Evolutionary conservation across 2,888 invertebrate species (phyloP).

Genomic region (Osedax frankpressi): DNA sequence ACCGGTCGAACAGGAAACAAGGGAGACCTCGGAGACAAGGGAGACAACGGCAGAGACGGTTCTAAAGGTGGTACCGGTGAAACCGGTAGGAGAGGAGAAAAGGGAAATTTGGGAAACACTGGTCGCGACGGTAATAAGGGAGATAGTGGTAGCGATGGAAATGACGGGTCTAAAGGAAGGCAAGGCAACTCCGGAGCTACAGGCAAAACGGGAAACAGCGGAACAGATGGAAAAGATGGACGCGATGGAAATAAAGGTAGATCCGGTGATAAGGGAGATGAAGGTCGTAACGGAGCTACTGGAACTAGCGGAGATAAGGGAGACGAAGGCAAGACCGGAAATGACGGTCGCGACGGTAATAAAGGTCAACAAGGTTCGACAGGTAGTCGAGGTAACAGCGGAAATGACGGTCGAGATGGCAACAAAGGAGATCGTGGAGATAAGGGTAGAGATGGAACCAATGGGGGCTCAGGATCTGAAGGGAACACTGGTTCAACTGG

Average conservation of each 20-base stretch:
- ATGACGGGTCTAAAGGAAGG: conserved; percentile 11
- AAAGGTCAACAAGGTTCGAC: not conserved
- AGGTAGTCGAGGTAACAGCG: not conserved
- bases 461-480: not conserved
- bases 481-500: not conserved
- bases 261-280: not conserved
- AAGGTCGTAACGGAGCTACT: conserved; percentile 7
- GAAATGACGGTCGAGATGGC: not conserved
- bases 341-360: not conserved
- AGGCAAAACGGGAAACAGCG: not conserved
- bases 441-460: not conserved
- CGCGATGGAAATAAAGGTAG: not conserved
- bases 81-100: not conserved
- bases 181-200: not conserved
- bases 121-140: conserved; percentile 17
- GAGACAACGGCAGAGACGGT: not conserved
- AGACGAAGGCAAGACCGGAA: not conserved
- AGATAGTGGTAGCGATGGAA: conserved; percentile 13
- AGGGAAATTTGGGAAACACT: not conserved
- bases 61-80: not conserved
- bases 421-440: not conserved
- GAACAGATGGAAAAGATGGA: not conserved
- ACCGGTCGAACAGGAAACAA: conserved; percentile 13
- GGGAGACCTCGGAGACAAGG: not conserved
- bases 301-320: not conserved